Evolutionary conservation across 2,113 vertebrate genomes (phyloP), one percentile per base, ranked within the genome.

Genomic region (Cavia porcellus): DNA sequence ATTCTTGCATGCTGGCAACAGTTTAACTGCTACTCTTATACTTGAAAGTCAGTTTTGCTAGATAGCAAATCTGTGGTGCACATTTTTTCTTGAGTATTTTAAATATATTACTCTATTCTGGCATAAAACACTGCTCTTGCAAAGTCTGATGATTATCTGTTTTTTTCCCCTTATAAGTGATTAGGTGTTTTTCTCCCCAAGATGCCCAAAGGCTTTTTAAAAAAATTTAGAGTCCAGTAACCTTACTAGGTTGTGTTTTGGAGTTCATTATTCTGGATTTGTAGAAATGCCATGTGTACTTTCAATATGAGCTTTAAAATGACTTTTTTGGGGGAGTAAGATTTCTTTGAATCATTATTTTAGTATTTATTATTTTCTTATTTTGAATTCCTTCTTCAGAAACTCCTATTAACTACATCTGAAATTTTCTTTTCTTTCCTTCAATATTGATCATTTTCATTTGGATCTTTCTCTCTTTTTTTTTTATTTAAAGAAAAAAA

Each of bases 81-180:
- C 7, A 80, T 42, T 93, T 93, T 96, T 70, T 72, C 64, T 55
- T 86, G 38, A 88, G 7, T 93, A 90, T 92, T 87, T 88, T 64
- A 87, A 96, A 70, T 22, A 62, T 47, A 62, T 50, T 87, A 19
- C 24, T 64, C 47, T 92, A 11, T 84, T 77, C 45, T 38, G 38
- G 61, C 64, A 89, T 61, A 95, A 83, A 86, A 55, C 24, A 66
- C 22, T 35, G 42, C n/a, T 85, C 2, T 81, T 81, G 68, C 42
- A 68, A 92, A 83, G 15, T 59, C 50, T 85, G 52, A 50, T 32
- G 62, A 22, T 59, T 68, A 93, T 68, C 1, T 38, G 85, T 90
- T 86, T 89, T 95, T 91, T 86, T 96, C 95, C 59, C 74, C 74
- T 95, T 86, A 7, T n/a, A 85, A 24, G 19, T 70, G 52, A 66